phyloP scores from a whole-genome alignment of 2,113 vertebrate genomes.

The Ivindomyrus marchei region DNA sequence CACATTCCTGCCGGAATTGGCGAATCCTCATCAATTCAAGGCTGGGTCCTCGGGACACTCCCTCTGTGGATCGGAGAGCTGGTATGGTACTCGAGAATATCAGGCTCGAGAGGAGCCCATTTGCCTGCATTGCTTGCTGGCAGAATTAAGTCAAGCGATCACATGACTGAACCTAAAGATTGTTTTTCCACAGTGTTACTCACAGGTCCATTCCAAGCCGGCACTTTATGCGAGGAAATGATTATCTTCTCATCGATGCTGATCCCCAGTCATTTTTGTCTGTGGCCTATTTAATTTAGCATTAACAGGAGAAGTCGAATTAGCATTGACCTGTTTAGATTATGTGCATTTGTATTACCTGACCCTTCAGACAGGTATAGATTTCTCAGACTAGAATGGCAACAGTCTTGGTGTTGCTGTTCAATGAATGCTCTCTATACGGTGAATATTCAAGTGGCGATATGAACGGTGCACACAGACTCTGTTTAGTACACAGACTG shows the following conservation, averaged over 20 bases:
- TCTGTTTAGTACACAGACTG: not conserved
- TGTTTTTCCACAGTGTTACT: not conserved
- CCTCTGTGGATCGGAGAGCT: not conserved
- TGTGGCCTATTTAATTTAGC: not conserved
- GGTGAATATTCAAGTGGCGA: not conserved
- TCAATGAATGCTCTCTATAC: not conserved
- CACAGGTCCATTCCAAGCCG: not conserved
- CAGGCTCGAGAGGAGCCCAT: not conserved
- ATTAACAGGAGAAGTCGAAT: not conserved
- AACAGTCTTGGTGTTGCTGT: not conserved
- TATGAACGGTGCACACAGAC: not conserved
- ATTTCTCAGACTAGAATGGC: not conserved
- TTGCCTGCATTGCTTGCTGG: not conserved
- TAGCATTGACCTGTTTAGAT: not conserved
- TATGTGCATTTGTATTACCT: not conserved
- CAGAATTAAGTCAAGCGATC: not conserved
- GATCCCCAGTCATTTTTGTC: not conserved
- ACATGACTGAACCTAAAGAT: not conserved
- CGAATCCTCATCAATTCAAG: not conserved
- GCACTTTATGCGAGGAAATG: not conserved
- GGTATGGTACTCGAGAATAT: not conserved
- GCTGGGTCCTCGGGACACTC: not conserved
- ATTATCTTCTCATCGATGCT: not conserved
- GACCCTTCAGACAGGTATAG: not conserved
- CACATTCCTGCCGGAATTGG: not conserved